Evolutionary conservation across 2,113 vertebrate species (phyloP).

Genomic region (Laticauda laticaudata): DNA sequence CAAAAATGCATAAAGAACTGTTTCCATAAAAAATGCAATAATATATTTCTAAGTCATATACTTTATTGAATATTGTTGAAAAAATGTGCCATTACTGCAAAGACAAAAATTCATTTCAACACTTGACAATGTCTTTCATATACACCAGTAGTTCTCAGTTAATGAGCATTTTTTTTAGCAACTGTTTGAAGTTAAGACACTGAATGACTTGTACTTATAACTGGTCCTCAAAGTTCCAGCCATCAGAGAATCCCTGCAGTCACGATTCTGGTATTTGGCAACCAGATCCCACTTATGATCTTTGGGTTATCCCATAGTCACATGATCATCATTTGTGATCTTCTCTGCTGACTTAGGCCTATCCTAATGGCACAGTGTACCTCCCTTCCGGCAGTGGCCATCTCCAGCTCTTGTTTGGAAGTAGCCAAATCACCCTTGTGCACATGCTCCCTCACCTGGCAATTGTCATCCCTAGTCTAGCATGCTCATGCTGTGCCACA

Average conservation of each 20-base stretch:
- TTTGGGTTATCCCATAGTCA: background rate
- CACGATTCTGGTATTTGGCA: background rate
- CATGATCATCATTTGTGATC: background rate
- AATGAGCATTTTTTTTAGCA: background rate
- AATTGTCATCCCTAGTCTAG: background rate
- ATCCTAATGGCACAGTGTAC: background rate
- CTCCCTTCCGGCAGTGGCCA: background rate
- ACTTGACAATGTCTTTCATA: background rate
- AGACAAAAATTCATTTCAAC: background rate
- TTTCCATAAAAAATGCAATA: background rate
- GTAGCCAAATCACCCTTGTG: background rate
- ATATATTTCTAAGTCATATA: background rate
- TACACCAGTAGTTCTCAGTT: background rate
- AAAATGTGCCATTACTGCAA: background rate
- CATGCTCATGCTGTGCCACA: background rate
- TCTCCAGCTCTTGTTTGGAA: background rate
- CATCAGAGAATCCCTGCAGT: background rate
- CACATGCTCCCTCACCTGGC: background rate
- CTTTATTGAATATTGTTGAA: background rate
- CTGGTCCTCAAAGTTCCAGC: background rate
- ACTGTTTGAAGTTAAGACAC: background rate
- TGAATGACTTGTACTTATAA: background rate
- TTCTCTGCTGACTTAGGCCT: background rate
- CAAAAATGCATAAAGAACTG: constrained; percentile 9
- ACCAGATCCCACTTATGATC: background rate